phyloP scores from a whole-genome alignment of 2,888 invertebrate species.

The Torymus auratus region DNA sequence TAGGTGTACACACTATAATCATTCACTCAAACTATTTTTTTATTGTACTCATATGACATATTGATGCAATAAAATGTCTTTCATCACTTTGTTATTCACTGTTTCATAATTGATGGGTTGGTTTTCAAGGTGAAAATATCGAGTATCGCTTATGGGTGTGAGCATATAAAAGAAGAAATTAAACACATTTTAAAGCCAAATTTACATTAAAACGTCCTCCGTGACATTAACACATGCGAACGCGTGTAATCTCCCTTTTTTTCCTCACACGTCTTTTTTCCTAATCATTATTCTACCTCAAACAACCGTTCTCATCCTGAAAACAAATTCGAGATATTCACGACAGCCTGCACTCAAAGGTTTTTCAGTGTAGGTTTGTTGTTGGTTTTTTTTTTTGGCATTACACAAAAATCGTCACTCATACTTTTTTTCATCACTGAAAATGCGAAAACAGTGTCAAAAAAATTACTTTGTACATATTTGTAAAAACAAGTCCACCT shows the following conservation, averaged over 20 bases:
- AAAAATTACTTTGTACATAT: slow-evolving; percentile 49
- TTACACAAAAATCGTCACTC: slow-evolving; percentile 50
- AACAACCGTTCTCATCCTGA: slow-evolving; percentile 27
- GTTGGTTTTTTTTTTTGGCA: slow-evolving; percentile 11
- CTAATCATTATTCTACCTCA: slow-evolving; percentile 36
- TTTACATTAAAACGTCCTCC: slow-evolving; percentile 41
- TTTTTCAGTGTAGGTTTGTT: slow-evolving; percentile 12
- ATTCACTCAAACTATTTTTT: slow-evolving; percentile 42
- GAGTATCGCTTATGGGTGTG: not conserved
- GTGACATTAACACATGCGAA: slow-evolving; percentile 33
- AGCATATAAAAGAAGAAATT: slow-evolving; percentile 10
- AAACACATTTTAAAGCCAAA: slow-evolving; percentile 22
- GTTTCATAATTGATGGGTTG: slow-evolving; percentile 7
- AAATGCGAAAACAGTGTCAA: slow-evolving; percentile 55
- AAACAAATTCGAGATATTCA: slow-evolving; percentile 52
- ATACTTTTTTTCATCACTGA: slow-evolving; percentile 45
- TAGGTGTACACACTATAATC: slow-evolving; percentile 73
- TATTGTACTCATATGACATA: slow-evolving; percentile 44
- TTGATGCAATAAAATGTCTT: slow-evolving; percentile 39
- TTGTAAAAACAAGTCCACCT: slow-evolving; percentile 34
- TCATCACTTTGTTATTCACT: slow-evolving; percentile 16
- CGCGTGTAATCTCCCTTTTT: slow-evolving; percentile 23
- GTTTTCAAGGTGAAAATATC: not conserved
- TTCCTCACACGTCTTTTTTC: slow-evolving; percentile 25
- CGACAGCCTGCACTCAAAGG: slow-evolving; percentile 17